phyloP scores from a whole-genome alignment of 1,140 invertebrate species.

The Cyrtorhinus lividipennis region DNA sequence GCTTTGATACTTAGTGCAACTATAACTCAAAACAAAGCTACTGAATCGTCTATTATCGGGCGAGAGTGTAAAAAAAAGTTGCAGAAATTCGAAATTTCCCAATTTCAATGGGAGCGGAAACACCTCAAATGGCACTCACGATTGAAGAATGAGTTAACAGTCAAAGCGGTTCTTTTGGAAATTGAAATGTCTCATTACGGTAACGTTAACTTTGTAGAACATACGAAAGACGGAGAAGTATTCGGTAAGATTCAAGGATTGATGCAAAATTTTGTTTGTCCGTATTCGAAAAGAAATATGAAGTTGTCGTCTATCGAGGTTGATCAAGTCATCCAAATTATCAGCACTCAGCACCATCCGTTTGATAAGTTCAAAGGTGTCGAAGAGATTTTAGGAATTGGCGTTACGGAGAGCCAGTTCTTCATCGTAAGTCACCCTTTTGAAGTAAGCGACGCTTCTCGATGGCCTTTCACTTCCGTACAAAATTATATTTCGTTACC shows the following conservation, averaged over 20 bases:
- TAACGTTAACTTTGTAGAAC: neutral
- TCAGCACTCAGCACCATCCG: neutral
- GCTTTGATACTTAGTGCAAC: neutral
- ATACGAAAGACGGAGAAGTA: neutral
- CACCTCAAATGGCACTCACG: neutral
- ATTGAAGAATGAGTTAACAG: neutral
- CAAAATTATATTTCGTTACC: slow-evolving; percentile 15
- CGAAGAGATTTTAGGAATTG: neutral
- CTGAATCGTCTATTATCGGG: neutral
- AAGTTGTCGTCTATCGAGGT: neutral
- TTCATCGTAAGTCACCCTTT: neutral
- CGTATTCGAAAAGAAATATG: neutral
- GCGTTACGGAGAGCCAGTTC: slow-evolving; percentile 2
- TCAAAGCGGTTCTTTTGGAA: neutral
- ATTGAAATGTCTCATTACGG: slow-evolving; percentile 4
- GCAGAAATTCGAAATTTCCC: neutral
- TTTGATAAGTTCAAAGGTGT: slow-evolving; percentile 6
- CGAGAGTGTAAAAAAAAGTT: neutral
- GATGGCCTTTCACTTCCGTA: slow-evolving; percentile 23
- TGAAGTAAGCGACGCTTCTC: slow-evolving; percentile 13
- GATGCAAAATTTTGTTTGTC: slow-evolving; percentile 6
- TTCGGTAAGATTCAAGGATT: neutral
- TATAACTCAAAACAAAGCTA: neutral
- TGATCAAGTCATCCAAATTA: slow-evolving; percentile 7
- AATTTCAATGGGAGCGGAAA: neutral